phyloP scores from a whole-genome alignment of 2,113 vertebrate genomes.

The Hippocampus barbouri region DNA sequence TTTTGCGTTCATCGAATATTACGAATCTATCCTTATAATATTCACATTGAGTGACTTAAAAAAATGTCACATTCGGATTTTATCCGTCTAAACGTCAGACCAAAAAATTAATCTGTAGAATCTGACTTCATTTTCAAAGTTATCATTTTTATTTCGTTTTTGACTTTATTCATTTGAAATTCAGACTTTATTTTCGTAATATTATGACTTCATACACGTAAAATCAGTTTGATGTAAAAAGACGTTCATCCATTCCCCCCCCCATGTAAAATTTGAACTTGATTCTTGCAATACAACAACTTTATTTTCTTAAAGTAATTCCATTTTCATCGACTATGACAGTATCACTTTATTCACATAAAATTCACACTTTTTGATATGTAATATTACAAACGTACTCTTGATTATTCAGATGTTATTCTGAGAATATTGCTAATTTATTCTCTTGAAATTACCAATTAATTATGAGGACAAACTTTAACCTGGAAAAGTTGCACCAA shows the following conservation, averaged over 20 bases:
- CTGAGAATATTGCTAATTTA: neutral
- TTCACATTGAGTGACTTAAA: neutral
- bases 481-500: neutral
- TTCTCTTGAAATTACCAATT: neutral
- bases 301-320: neutral
- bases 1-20: neutral
- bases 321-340: neutral
- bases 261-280: too few relatives aligned
- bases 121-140: too few relatives aligned
- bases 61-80: neutral
- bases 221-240: too few relatives aligned
- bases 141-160: too few relatives aligned
- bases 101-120: too few relatives aligned
- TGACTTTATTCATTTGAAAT: too few relatives aligned
- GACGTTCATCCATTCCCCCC: too few relatives aligned
- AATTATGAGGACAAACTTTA: neutral
- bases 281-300: neutral
- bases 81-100: too few relatives aligned
- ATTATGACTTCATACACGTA: too few relatives aligned
- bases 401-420: neutral
- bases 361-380: neutral
- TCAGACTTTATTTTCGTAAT: too few relatives aligned
- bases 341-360: neutral
- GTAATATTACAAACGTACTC: neutral
- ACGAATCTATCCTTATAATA: neutral